Evolutionary conservation across 2,797 vertebrate species (phyloP).

Genomic region (Hapalemur alaotrensis): DNA sequence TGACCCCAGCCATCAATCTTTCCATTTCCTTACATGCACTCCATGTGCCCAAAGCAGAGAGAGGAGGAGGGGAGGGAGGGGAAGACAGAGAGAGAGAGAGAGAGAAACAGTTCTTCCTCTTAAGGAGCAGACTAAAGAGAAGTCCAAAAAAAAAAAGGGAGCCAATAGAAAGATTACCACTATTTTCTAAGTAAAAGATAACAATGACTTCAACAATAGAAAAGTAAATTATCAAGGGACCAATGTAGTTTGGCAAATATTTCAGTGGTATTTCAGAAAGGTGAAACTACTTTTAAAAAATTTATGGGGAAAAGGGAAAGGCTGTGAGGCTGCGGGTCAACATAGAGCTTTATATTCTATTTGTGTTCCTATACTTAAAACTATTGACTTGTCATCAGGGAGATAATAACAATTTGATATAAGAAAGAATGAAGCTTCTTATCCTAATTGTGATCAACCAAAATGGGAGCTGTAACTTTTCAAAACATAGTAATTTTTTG

Average conservation of each 20-base stretch:
- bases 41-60: too few species aligned
- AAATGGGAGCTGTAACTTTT: not conserved
- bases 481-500: constrained; percentile 27
- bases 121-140: not conserved
- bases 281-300: not conserved
- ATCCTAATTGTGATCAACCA: not conserved
- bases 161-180: not conserved
- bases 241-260: not conserved
- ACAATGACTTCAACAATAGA: not conserved
- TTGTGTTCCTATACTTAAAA: not conserved
- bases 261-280: not conserved
- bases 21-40: not conserved
- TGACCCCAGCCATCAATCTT: not conserved
- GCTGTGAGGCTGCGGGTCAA: not conserved
- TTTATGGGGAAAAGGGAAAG: too few species aligned
- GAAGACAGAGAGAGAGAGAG: not conserved
- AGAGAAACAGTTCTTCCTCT: not conserved
- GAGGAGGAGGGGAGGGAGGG: too few species aligned
- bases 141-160: not conserved
- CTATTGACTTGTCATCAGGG: not conserved
- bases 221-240: not conserved
- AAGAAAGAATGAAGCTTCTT: constrained; percentile 4
- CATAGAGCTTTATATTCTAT: not conserved
- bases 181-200: not conserved
- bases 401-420: not conserved